Evolutionary conservation across 2,797 vertebrate genomes (phyloP).

Genomic region (Streptopelia turtur): DNA sequence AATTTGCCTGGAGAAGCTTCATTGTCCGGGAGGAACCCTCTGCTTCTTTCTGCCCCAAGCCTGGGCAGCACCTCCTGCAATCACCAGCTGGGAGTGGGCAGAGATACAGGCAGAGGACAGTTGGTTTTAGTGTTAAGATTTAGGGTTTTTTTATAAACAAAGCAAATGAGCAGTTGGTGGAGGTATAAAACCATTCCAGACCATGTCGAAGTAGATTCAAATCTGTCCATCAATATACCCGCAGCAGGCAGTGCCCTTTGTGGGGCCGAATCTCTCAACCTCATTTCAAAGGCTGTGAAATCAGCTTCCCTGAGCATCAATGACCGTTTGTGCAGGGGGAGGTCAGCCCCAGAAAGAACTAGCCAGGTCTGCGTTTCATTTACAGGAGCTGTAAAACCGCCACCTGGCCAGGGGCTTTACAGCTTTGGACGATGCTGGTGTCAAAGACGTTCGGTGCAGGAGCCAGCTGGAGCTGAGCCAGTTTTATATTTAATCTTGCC

Average conservation of each 20-base stretch:
- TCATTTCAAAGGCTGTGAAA: background rate
- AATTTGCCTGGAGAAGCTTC: background rate
- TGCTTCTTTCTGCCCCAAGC: background rate
- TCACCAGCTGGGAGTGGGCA: background rate
- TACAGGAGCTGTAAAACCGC: constrained; percentile 42
- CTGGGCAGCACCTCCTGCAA: background rate
- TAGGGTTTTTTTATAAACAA: background rate
- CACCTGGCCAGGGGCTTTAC: constrained; percentile 4
- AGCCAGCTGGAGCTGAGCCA: constrained; percentile 45
- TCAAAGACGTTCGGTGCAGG: constrained; percentile 37
- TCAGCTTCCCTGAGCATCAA: background rate
- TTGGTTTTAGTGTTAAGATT: background rate
- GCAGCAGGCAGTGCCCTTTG: background rate
- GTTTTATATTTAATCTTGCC: constrained; percentile 72
- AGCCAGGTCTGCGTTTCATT: background rate
- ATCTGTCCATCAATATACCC: background rate
- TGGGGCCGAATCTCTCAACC: background rate
- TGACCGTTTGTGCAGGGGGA: background rate
- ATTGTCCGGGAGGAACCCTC: background rate
- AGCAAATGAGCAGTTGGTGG: background rate
- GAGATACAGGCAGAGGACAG: background rate
- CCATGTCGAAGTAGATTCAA: background rate
- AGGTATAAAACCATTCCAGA: background rate
- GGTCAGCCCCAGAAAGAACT: background rate
- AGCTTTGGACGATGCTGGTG: background rate